phyloP scores from a whole-genome alignment of 2,888 invertebrate species.

The Acleris laterana region DNA sequence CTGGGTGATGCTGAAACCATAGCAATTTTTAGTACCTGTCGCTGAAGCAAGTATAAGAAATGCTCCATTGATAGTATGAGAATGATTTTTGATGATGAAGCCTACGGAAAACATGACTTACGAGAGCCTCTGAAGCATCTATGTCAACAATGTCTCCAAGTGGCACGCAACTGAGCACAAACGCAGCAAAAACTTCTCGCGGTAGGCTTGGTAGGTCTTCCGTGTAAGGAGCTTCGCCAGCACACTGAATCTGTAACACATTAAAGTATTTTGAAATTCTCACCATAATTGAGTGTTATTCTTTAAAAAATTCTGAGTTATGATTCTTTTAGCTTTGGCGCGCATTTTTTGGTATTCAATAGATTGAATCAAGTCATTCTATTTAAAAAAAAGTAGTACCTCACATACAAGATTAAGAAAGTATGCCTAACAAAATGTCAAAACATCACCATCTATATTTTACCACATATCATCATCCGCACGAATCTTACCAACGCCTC shows the following conservation, averaged over 20 bases:
- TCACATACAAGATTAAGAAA: no score
- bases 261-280: background rate
- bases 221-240: constrained; percentile 87
- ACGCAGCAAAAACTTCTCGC: constrained; percentile 87
- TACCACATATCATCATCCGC: no score
- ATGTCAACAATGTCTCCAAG: constrained; percentile 83
- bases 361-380: no score
- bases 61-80: no score
- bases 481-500: constrained; percentile 23
- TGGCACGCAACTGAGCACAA: constrained; percentile 80
- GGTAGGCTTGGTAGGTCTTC: constrained; percentile 84
- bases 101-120: constrained; percentile 51
- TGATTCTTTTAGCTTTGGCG: background rate
- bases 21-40: background rate
- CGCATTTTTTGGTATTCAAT: no score
- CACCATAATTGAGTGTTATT: background rate
- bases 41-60: no score
- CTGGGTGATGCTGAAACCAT: constrained; percentile 80
- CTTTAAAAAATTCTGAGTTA: background rate
- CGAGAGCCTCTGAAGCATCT: constrained; percentile 86
- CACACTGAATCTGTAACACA: constrained; percentile 69
- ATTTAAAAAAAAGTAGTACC: no score
- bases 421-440: background rate
- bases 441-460: no score
- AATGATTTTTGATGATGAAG: no score